These are phyloP conservation scores for Eueremaeus valkanovi DNA, from an alignment of 2,888 invertebrate species.

Conservation along the genomic window DNA sequence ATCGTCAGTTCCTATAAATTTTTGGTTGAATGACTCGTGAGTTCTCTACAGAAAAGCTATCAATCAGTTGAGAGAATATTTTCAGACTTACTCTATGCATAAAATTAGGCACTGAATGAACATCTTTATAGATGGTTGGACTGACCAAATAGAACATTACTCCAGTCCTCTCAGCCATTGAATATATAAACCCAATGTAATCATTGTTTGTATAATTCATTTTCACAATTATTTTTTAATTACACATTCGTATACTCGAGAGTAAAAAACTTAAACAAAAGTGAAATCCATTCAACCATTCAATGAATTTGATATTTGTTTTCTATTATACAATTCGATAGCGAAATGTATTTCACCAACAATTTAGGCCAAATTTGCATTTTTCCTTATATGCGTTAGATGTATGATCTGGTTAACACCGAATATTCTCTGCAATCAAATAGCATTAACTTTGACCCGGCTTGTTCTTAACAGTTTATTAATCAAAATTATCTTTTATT, in stretches of 20 bases:
- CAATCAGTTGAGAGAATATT: background rate
- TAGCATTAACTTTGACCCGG: background rate
- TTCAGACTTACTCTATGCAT: slow-evolving; percentile 30
- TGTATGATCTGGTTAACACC: background rate
- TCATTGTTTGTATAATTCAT: background rate
- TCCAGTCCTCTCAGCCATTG: slow-evolving; percentile 21
- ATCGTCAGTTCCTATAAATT: background rate
- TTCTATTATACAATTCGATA: background rate
- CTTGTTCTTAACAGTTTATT: too few species aligned
- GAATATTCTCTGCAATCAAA: background rate
- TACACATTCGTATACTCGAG: background rate
- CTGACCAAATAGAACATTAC: slow-evolving; percentile 23
- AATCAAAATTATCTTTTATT: too few species aligned
- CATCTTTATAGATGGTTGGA: slow-evolving; percentile 10
- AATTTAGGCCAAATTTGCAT: slow-evolving; percentile 15
- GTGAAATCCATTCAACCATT: background rate
- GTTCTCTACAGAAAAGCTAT: background rate
- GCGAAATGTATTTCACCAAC: background rate
- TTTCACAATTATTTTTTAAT: background rate
- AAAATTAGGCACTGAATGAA: slow-evolving; percentile 25
- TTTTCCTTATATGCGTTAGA: background rate
- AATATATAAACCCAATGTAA: background rate
- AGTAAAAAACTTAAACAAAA: background rate
- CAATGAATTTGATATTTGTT: background rate
- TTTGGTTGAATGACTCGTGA: background rate